A percentile compares a stretch with the other conserved stretches of the same genome.
phyloP scores from a whole-genome alignment of 1,140 invertebrate species.

The Hypothenemus hampei region DNA sequence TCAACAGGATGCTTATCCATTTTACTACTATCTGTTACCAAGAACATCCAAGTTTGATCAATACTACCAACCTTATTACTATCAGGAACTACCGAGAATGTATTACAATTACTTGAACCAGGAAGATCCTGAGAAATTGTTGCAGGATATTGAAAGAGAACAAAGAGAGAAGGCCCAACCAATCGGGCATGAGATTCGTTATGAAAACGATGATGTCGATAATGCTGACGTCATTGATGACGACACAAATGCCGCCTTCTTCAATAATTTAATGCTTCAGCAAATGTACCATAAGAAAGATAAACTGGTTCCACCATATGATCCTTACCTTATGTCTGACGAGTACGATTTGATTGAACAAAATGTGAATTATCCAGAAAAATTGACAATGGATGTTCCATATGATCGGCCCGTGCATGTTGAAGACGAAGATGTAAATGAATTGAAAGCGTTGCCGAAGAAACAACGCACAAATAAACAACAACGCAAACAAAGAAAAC shows the following conservation, averaged over 20 bases:
- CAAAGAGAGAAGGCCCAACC: conserved; percentile 50
- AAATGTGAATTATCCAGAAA: conserved; percentile 30
- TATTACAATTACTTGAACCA: conserved; percentile 46
- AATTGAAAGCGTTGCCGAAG: conserved; percentile 54
- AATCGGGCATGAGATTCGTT: conserved; percentile 58
- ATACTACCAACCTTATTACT: conserved; percentile 47
- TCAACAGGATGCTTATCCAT: conserved; percentile 44
- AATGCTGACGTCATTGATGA: conserved; percentile 46
- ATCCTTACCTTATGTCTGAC: background rate
- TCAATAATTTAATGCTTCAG: conserved; percentile 57
- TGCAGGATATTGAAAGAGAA: conserved; percentile 49
- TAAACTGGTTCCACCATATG: conserved; percentile 34
- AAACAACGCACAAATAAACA: conserved; percentile 28
- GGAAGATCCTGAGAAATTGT: conserved; percentile 42
- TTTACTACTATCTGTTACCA: conserved; percentile 42
- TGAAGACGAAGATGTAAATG: conserved; percentile 57
- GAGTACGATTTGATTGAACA: conserved; percentile 30
- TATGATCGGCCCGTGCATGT: conserved; percentile 25
- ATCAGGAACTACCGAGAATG: conserved; percentile 38
- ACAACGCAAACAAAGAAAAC: conserved; percentile 25
- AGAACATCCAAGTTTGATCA: conserved; percentile 45
- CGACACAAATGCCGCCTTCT: conserved; percentile 56
- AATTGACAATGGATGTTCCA: conserved; percentile 35
- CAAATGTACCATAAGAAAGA: conserved; percentile 54
- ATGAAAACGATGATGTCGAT: conserved; percentile 48